Base-by-base conservation (phyloP, 2,888 invertebrate species). In the Agrotis ipsilon region DNA sequence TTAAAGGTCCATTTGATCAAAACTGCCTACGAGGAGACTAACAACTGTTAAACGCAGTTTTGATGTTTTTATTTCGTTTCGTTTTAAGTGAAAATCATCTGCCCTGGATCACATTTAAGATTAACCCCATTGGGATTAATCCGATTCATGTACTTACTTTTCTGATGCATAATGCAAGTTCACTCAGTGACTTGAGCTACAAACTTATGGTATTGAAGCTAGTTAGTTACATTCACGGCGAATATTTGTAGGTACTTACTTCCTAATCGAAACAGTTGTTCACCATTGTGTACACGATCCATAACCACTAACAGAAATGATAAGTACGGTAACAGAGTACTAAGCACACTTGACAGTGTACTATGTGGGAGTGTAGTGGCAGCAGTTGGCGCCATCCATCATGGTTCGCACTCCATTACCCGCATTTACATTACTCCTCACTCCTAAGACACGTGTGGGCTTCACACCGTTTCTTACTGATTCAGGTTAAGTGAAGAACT, bases 381-480 rank as follows among this genome's bases (percentile, higher is more conserved):
- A 68, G 51, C 77, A 80, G 60, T 67, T 75, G 77, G 59, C 63
- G 59, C 64, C 72, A 77, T 77, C 70, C 59, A 80, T 77, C 82
- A 80, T 55, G n/a, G 68, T 65, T 73, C 68, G 60, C 77, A 72
- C 67, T 54, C 74, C 77, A 72, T 80, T 80, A 77, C 72, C 60
- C 75, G 48, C 60, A 58, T 68, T 66, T 70, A 52, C 73, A 43
- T 62, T 64, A 61, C 52, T 60, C 60, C 16, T 63, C 46, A 51
- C 18, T 27, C 21, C 11, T 43, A 18, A 48, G 18, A 7, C 59
- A 60, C 57, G 49, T 68, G 64, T 62, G 74, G 43, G 75, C 49
- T 61, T 54, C 72, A 46, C 57, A 43, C 39, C n/a, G 48, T 48
- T 39, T 60, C 46, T 51, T 19, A 67, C 43, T 45, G 21, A 63